phyloP scores from a whole-genome alignment of 2,797 vertebrate species.

The Varecia variegata region DNA sequence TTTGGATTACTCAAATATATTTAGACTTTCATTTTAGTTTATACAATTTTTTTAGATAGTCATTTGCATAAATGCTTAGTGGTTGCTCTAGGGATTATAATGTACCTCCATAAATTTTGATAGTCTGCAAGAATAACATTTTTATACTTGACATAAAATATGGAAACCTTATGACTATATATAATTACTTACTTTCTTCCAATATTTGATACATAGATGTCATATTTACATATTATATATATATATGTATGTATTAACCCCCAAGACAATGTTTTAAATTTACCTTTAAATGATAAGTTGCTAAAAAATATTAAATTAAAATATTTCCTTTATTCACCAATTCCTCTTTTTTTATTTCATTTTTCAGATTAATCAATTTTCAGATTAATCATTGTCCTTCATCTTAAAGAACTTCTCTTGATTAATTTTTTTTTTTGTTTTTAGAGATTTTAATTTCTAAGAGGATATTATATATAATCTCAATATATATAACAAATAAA shows the following conservation, averaged over 20 bases:
- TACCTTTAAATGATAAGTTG: background rate
- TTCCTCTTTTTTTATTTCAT: background rate
- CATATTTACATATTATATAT: background rate
- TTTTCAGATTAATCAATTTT: background rate
- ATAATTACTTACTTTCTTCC: background rate
- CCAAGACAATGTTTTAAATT: background rate
- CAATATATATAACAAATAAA: background rate
- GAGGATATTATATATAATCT: background rate
- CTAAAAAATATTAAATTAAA: background rate
- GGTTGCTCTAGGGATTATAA: background rate
- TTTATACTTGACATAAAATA: background rate
- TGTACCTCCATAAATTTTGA: background rate
- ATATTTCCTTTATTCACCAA: background rate
- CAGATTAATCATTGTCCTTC: background rate
- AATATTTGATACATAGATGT: background rate
- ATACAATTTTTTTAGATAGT: background rate
- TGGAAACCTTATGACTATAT: background rate
- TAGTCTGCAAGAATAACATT: background rate
- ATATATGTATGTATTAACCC: no score
- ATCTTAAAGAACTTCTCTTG: background rate
- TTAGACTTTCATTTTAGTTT: background rate
- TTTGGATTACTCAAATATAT: background rate
- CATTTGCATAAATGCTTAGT: background rate
- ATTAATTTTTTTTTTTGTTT: background rate
- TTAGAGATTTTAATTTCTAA: conserved; percentile 26